A percentile compares a stretch with the other conserved stretches of the same genome.
Conservation (phyloP, 1,140 invertebrate genomes). For the Vollenhovia emeryi region DNA sequence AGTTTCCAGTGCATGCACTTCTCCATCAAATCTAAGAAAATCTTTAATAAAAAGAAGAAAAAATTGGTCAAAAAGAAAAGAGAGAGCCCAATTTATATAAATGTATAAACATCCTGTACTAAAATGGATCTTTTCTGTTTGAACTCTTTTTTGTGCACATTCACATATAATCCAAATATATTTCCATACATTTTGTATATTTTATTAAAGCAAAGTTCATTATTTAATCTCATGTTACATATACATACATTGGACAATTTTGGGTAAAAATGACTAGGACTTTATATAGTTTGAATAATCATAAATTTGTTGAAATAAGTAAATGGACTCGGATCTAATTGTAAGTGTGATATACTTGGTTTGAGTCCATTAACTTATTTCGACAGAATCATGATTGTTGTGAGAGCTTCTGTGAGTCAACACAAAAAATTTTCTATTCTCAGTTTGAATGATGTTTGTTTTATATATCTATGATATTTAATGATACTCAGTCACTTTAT, state of each 20-base stretch:
- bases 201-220: conserved; percentile 74
- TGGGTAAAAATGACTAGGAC: conserved; percentile 68
- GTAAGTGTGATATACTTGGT: conserved; percentile 69
- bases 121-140: no score
- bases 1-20: conserved; percentile 83
- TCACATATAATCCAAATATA: conserved; percentile 67
- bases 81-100: conserved; percentile 16
- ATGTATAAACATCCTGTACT: no score
- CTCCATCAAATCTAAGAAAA: conserved; percentile 83
- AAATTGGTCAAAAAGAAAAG: conserved; percentile 27
- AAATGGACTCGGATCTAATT: conserved; percentile 62
- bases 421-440: conserved; percentile 54
- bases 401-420: conserved; percentile 58
- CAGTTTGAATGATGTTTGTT: conserved; percentile 62
- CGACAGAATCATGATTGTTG: no score
- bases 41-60: conserved; percentile 70
- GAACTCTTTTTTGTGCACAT: no score
- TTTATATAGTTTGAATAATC: conserved; percentile 62
- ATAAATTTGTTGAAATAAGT: conserved; percentile 64
- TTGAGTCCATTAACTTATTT: no score
- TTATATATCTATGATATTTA: conserved; percentile 28
- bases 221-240: conserved; percentile 69
- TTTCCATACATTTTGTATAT: conserved; percentile 77
- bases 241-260: conserved; percentile 68
- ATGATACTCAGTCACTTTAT: no score